Conservation (phyloP, 2,797 vertebrate species). For the Lagodon rhomboides region DNA sequence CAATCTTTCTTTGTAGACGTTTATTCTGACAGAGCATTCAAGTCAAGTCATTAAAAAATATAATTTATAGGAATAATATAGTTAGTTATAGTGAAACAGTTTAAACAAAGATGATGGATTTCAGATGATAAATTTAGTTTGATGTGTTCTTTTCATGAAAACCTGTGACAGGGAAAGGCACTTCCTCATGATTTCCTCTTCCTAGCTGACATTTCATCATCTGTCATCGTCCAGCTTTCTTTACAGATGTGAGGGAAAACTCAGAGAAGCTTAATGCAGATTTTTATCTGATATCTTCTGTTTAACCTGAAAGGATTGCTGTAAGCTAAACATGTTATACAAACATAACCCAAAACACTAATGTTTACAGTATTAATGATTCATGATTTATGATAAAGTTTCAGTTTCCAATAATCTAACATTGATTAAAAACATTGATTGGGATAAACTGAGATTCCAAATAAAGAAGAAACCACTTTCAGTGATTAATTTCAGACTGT, state of each 20-base stretch:
- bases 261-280: no score
- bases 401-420: no score
- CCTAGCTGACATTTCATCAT: background rate
- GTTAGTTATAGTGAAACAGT: background rate
- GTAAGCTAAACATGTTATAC: no score
- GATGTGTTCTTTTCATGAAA: background rate
- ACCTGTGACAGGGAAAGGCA: background rate
- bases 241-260: background rate
- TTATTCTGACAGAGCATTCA: background rate
- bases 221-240: background rate
- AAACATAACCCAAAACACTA: no score
- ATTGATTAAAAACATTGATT: no score
- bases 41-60: background rate
- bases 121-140: background rate
- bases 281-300: no score
- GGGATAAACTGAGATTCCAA: no score
- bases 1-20: background rate
- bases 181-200: background rate
- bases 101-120: background rate
- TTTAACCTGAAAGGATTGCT: no score
- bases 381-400: background rate
- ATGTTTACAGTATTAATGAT: background rate
- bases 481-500: no score
- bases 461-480: no score
- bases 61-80: background rate